Percentiles rank a stretch among this genome's conserved stretches.
Conservation (phyloP, 2,797 vertebrate species). For the Alauda arvensis region DNA sequence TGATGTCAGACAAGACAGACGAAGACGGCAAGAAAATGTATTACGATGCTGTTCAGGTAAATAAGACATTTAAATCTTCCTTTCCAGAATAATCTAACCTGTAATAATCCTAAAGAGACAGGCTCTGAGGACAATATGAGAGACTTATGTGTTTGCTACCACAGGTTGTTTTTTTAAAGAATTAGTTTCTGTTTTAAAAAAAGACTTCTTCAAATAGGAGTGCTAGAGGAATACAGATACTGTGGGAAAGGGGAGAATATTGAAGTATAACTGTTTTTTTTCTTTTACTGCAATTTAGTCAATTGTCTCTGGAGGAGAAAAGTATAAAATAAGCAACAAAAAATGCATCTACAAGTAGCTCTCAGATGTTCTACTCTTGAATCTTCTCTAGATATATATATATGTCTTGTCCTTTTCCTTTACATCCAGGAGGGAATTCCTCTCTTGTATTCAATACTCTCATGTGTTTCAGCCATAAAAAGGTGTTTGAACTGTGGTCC, state of each 20-base stretch:
- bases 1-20: constrained; percentile 95
- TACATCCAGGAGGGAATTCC: neutral
- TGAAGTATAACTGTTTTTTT: neutral
- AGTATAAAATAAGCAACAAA: neutral
- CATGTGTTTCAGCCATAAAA: neutral
- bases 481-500: neutral
- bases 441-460: neutral
- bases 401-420: neutral
- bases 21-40: constrained; percentile 94
- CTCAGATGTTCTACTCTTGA: neutral
- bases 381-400: neutral
- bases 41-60: constrained; percentile 94
- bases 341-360: neutral
- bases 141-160: constrained; percentile 10
- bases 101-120: constrained; percentile 24
- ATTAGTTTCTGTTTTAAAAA: neutral
- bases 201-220: neutral
- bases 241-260: neutral
- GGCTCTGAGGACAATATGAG: neutral
- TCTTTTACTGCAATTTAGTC: neutral
- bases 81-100: constrained; percentile 33
- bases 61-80: constrained; percentile 47
- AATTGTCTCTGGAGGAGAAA: neutral
- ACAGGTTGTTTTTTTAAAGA: neutral
- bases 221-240: neutral